A percentile compares a stretch with the other conserved stretches of the same genome.
Evolutionary conservation across 2,888 invertebrate species (phyloP).

Genomic region (Thereva unica): DNA sequence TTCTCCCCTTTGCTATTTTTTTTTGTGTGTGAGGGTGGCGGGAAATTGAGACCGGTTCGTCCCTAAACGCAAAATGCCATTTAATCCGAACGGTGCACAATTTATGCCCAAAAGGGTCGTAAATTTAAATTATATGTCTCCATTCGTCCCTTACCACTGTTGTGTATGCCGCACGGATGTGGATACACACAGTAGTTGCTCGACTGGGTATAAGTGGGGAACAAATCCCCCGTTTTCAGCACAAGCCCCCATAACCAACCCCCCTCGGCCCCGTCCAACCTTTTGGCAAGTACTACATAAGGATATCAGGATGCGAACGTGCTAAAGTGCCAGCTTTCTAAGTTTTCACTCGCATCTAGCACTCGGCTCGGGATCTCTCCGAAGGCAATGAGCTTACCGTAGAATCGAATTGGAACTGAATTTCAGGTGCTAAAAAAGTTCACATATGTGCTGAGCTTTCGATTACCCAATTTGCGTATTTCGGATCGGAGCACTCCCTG

Average conservation of each 20-base stretch:
- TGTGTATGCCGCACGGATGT: not conserved
- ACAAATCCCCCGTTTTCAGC: too few species aligned
- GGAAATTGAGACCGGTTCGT: slow-evolving; percentile 29
- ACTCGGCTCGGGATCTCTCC: slow-evolving; percentile 12
- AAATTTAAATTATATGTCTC: slow-evolving; percentile 34
- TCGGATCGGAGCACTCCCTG: slow-evolving; percentile 30
- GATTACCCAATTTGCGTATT: slow-evolving; percentile 36
- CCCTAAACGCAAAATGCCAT: slow-evolving; percentile 31
- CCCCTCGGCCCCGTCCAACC: too few species aligned
- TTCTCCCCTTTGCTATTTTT: too few species aligned
- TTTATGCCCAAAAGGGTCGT: slow-evolving; percentile 26
- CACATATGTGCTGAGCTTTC: slow-evolving; percentile 35
- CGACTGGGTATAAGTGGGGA: too few species aligned
- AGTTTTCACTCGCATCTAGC: slow-evolving; percentile 8
- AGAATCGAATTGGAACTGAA: slow-evolving; percentile 34
- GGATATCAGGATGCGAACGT: slow-evolving; percentile 13
- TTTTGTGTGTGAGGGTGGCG: slow-evolving; percentile 4
- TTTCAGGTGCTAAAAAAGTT: slow-evolving; percentile 36
- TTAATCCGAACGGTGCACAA: slow-evolving; percentile 33
- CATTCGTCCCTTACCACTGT: slow-evolving; percentile 2
- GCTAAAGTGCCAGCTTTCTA: slow-evolving; percentile 6
- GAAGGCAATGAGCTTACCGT: slow-evolving; percentile 25
- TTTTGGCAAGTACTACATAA: not conserved
- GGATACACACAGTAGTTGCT: too few species aligned
- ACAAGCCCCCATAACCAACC: too few species aligned